phyloP scores from a whole-genome alignment of 2,888 invertebrate species.

The Clivina fossor region DNA sequence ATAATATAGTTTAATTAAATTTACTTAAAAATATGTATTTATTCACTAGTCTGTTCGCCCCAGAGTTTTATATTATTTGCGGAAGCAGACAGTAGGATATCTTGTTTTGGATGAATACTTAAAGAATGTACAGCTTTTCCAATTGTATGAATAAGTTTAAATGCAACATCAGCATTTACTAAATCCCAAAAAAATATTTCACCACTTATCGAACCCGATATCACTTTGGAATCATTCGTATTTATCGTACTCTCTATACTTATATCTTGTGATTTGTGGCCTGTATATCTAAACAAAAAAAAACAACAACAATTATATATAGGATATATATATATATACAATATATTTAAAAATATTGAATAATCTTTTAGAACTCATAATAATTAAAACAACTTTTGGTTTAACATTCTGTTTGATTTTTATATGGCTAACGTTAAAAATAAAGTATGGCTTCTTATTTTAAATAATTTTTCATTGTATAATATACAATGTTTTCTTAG shows the following conservation, averaged over 20 bases:
- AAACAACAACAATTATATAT: too few species aligned
- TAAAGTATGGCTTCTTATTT: too few species aligned
- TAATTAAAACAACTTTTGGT: too few species aligned
- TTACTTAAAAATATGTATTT: too few species aligned
- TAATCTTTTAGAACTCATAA: too few species aligned
- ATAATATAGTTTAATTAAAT: too few species aligned
- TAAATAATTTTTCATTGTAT: too few species aligned
- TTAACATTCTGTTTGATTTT: too few species aligned
- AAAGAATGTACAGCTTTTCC: slow-evolving; percentile 74
- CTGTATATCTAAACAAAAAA: slow-evolving; percentile 64
- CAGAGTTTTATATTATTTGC: slow-evolving; percentile 73
- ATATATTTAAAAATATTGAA: too few species aligned
- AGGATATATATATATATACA: too few species aligned
- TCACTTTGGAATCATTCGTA: slow-evolving; percentile 78
- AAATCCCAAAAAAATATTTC: slow-evolving; percentile 88
- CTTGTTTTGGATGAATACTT: slow-evolving; percentile 76
- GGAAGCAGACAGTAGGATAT: slow-evolving; percentile 71
- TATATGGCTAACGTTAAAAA: too few species aligned
- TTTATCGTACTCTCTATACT: slow-evolving; percentile 86
- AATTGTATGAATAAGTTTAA: slow-evolving; percentile 57
- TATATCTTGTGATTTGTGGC: slow-evolving; percentile 81
- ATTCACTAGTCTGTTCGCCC: slow-evolving; percentile 54
- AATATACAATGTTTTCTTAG: too few species aligned
- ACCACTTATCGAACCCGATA: slow-evolving; percentile 90
- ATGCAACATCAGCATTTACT: slow-evolving; percentile 67